These are phyloP conservation scores for Bubo blakistoni DNA, from an alignment of 2,113 vertebrate species.

Conservation along the genomic window DNA sequence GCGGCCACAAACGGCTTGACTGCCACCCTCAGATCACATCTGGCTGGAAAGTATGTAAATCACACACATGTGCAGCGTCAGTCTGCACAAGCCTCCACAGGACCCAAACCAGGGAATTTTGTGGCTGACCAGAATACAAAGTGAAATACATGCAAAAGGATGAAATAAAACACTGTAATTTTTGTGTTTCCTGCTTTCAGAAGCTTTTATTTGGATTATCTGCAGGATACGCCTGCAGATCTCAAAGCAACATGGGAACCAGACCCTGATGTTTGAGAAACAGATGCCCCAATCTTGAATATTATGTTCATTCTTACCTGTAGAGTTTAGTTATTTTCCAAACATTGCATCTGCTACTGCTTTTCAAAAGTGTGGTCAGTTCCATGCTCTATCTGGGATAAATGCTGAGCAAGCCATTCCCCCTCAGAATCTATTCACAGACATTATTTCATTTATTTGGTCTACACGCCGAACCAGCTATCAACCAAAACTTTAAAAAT, in stretches of 20 bases:
- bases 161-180: not conserved
- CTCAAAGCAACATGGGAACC: not conserved
- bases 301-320: not conserved
- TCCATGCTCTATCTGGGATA: not conserved
- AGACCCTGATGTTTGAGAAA: not conserved
- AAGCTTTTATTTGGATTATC: not conserved
- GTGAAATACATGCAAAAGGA: not conserved
- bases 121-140: not conserved
- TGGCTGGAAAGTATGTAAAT: not conserved
- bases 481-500: not conserved
- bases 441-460: not conserved
- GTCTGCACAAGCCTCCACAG: not conserved
- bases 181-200: not conserved
- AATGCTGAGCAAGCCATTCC: not conserved
- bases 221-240: not conserved
- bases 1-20: not conserved
- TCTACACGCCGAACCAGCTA: not conserved
- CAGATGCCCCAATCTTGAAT: not conserved
- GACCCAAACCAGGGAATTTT: not conserved
- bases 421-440: not conserved
- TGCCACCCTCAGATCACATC: not conserved
- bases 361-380: not conserved
- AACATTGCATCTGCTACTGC: not conserved
- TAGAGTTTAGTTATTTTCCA: not conserved
- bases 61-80: fast-evolving